Evolutionary conservation across 2,113 vertebrate genomes (phyloP).

Genomic region (Esox niger): DNA sequence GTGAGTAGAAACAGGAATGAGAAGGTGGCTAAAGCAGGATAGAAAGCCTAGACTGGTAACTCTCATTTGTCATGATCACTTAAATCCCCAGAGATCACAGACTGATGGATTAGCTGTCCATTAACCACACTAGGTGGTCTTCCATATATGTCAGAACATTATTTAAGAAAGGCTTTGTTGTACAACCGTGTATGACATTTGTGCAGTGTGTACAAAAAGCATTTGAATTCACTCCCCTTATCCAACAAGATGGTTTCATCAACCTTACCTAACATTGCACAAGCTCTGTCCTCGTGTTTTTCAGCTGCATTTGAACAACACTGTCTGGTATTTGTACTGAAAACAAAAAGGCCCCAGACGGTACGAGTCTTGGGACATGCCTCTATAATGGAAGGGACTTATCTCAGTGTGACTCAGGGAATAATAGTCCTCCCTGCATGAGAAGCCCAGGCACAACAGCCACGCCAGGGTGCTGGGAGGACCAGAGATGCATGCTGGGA

Average conservation of each 20-base stretch:
- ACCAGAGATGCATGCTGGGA: neutral
- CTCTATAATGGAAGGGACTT: conserved; percentile 40
- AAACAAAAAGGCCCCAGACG: conserved; percentile 24
- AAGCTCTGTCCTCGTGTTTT: conserved; percentile 13
- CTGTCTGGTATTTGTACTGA: conserved; percentile 30
- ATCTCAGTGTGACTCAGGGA: conserved; percentile 24
- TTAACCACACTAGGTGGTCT: too few relatives aligned
- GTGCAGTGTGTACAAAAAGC: neutral
- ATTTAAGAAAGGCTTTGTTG: too few relatives aligned
- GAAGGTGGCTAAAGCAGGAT: too few relatives aligned
- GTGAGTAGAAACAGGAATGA: too few relatives aligned
- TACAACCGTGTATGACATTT: too few relatives aligned
- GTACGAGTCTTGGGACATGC: conserved; percentile 2
- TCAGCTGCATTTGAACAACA: conserved; percentile 18
- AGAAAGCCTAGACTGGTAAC: too few relatives aligned
- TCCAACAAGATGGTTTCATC: conserved; percentile 9
- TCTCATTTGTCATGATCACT: too few relatives aligned
- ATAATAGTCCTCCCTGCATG: conserved; percentile 23
- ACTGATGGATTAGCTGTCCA: too few relatives aligned
- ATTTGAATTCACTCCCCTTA: conserved; percentile 4
- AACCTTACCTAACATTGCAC: conserved; percentile 4
- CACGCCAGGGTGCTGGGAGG: neutral
- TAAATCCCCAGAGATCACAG: too few relatives aligned
- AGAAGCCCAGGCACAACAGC: conserved; percentile 17
- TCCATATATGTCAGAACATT: too few relatives aligned